Evolutionary conservation across 2,113 vertebrate species (phyloP), one percentile per base, ranked within the genome.

Genomic region (Lepus timidus): DNA sequence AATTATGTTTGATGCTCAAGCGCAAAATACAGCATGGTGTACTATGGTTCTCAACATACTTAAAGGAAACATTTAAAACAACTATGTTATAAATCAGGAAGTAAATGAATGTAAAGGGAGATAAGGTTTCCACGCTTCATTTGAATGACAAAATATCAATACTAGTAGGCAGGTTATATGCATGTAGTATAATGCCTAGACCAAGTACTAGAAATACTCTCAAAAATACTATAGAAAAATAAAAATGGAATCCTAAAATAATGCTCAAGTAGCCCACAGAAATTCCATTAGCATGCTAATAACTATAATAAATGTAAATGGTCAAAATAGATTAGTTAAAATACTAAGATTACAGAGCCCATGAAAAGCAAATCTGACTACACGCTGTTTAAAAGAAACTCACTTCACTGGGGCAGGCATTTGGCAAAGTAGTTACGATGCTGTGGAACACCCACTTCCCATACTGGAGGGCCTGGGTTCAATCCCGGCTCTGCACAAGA

Each of bases 261-360:
- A 36, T 76, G 61, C 14, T 61, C 5, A 80, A 71, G 4, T 29
- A 67, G 4, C 20, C 36, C 52, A 78, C 22, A 70, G 6, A 87
- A 85, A 88, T 81, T 67, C 61, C 84, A 23, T 81, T 75, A 29
- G 17, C n/a, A 68, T 25, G 11, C 13, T 64, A 90, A 49, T 67
- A 39, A 73, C 73, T 67, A 51, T 20, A 88, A 62, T 83, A 88
- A 83, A 49, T 73, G 25, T 93, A 74, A 84, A 78, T 87, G 44
- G 49, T 64, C 55, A 82, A 95, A 90, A 73, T 31, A 51, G 1
- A 64, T 4, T 6, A 87, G 61, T 29, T 71, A 73, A 90, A 85
- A 79, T n/a, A 51, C 44, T 93, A 33, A 85, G 65, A 81, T n/a
- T 68, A 52, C 7, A 49, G 1, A 31, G 27, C 33, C 3, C n/a